Conservation (phyloP, 1,140 invertebrate genomes). For the Diabrotica undecimpunctata region DNA sequence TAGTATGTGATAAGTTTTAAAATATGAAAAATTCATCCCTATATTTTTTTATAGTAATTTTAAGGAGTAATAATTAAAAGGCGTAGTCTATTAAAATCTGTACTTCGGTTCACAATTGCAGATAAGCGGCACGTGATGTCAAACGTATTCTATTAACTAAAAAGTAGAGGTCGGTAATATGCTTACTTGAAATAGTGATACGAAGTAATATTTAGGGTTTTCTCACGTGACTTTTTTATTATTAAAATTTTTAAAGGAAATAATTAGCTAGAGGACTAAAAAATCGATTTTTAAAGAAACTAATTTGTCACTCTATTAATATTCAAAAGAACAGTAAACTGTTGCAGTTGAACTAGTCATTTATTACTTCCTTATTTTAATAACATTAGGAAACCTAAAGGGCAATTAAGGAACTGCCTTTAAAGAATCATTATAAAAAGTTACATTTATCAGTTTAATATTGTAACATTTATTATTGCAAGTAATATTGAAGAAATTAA, state of each 20-base stretch:
- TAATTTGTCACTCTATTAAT: no score
- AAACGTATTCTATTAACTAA: background rate
- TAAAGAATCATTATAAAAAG: no score
- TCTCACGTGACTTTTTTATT: conserved; percentile 37
- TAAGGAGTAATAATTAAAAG: conserved; percentile 13
- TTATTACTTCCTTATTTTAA: background rate
- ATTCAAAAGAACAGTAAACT: background rate
- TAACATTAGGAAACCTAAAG: no score
- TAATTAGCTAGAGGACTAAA: no score
- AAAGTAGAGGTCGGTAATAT: conserved; percentile 5
- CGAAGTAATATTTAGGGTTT: conserved; percentile 24
- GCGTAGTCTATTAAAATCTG: conserved; percentile 30
- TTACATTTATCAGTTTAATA: no score
- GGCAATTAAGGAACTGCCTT: background rate
- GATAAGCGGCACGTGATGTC: conserved; percentile 21
- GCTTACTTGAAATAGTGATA: conserved; percentile 31
- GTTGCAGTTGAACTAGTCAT: background rate
- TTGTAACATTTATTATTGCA: no score
- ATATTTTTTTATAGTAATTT: background rate
- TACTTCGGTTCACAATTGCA: conserved; percentile 22
- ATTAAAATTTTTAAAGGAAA: no score
- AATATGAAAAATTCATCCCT: background rate
- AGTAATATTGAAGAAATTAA: no score
- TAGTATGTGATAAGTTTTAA: background rate
- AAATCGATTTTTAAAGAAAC: no score